Evolutionary conservation across 2,113 vertebrate species (phyloP), one percentile per base, ranked within the genome.

Genomic region (Irena cyanogastra): DNA sequence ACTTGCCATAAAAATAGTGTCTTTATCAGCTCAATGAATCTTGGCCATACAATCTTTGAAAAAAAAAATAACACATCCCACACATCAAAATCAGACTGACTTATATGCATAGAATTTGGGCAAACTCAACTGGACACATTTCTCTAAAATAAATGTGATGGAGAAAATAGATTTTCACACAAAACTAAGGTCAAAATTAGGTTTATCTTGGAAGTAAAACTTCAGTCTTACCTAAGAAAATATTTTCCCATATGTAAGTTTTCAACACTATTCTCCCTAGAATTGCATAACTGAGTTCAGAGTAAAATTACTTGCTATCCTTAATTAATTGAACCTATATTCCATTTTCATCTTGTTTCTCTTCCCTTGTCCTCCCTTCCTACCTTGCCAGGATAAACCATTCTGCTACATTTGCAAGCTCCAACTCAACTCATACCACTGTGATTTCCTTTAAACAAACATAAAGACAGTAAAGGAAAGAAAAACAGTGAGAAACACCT

Each of bases 371-470:
- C 93, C 79, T 49, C 88, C 81, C 72, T 78, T 92, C 89, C 96
- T 91, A 88, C 90, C 72, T 95, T 97, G 94, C 97, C 91, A 96
- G 96, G 95, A 96, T 96, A 97, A 97, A 97, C 95, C 92, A 37
- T 68, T 85, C 50, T 89, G 53, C 92, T 97, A 88, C 87, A 94
- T 93, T 93, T 33, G 16, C 94, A 94, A 85, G 92, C 76, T 95
- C 94, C 88, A 90, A 66, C 86, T 93, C 82, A 72, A 94, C 79
- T 96, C 92, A 95, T 83, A 97, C 89, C 96, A 94, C 93, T 90
- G 90, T 91, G 94, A 96, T 96, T 98, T 97, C 96, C 90, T 97
- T 97, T 94, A 97, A 97, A 95, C 91, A 97, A 97, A 96, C 90
- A 97, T 83, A 83, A 87, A 91, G 96, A 96, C 95, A 95, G 91